These are phyloP conservation scores for Pseudopleuronectes americanus DNA, from an alignment of 2,797 vertebrate genomes.

Conservation along the genomic window DNA sequence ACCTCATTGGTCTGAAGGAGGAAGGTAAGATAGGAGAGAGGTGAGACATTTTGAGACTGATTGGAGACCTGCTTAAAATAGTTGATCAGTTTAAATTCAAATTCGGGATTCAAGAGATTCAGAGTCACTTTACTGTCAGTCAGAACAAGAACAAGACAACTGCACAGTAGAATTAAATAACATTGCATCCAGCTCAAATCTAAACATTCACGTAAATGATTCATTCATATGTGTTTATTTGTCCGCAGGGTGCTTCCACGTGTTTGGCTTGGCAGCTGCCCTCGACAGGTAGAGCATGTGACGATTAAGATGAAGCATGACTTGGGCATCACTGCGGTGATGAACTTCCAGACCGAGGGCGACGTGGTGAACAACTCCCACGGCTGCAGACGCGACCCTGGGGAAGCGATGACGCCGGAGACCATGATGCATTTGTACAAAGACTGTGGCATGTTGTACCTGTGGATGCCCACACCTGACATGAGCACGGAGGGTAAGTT, in stretches of 20 bases:
- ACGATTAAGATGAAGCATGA: constrained; percentile 94
- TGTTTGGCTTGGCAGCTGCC: constrained; percentile 96
- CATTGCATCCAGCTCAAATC: no score
- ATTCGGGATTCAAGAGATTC: no score
- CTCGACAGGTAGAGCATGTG: constrained; percentile 92
- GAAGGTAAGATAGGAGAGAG: constrained; percentile 8
- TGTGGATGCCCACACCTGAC: constrained; percentile 97
- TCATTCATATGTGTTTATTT: not conserved
- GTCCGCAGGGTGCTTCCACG: constrained; percentile 88
- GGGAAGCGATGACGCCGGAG: constrained; percentile 89
- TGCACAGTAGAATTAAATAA: no score
- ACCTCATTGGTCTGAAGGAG: constrained; percentile 17
- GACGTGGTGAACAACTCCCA: constrained; percentile 93
- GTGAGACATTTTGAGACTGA: no score
- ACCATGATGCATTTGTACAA: constrained; percentile 91
- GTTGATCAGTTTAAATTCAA: no score
- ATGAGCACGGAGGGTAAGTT: constrained; percentile 96
- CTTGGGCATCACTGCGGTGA: constrained; percentile 91
- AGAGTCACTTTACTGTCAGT: no score
- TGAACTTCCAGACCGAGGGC: constrained; percentile 98
- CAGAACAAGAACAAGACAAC: no score
- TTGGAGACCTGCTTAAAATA: constrained; percentile 1
- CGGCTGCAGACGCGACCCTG: constrained; percentile 88
- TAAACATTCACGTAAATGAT: not conserved
- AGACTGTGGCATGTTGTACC: constrained; percentile 90